Conservation (phyloP, 1,140 invertebrate genomes). For the Drosophila sechellia region DNA sequence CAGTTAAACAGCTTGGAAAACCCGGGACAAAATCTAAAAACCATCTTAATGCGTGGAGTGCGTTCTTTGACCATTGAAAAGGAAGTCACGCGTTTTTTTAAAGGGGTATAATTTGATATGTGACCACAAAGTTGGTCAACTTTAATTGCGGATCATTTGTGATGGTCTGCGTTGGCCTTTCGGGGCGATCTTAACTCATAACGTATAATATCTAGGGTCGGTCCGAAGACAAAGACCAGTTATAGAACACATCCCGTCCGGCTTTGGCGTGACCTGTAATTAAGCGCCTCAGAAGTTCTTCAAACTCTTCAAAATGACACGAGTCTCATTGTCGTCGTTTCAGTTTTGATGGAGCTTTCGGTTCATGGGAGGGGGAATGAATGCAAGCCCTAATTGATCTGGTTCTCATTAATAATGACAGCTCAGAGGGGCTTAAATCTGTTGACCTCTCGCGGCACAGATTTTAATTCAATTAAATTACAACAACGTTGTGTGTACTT, state of each 20-base stretch:
- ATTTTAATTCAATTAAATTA: conserved; percentile 1
- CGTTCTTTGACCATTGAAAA: background rate
- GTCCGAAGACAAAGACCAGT: conserved; percentile 7
- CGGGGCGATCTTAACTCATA: conserved; percentile 21
- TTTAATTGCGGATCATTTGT: conserved; percentile 42
- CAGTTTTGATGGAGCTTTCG: conserved; percentile 17
- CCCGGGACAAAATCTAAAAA: background rate
- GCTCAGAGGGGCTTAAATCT: conserved; percentile 3
- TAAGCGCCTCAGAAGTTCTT: conserved; percentile 32
- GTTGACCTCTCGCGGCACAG: background rate
- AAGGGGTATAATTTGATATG: conserved; percentile 10
- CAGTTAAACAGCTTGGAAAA: background rate
- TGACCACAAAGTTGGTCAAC: conserved; percentile 29
- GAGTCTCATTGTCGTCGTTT: conserved; percentile 39
- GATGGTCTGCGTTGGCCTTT: conserved; percentile 3
- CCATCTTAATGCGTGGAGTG: background rate
- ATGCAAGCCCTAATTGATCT: conserved; percentile 12
- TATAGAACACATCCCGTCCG: conserved; percentile 42
- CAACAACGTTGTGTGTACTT: background rate
- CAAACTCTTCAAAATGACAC: conserved; percentile 52
- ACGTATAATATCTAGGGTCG: conserved; percentile 58
- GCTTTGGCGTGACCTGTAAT: conserved; percentile 49
- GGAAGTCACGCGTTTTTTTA: conserved; percentile 2
- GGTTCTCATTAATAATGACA: conserved; percentile 21
- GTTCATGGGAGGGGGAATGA: background rate